Evolutionary conservation across 1,140 invertebrate genomes (phyloP), one percentile per base, ranked within the genome.

Genomic region (Trichonephila inaurata): DNA sequence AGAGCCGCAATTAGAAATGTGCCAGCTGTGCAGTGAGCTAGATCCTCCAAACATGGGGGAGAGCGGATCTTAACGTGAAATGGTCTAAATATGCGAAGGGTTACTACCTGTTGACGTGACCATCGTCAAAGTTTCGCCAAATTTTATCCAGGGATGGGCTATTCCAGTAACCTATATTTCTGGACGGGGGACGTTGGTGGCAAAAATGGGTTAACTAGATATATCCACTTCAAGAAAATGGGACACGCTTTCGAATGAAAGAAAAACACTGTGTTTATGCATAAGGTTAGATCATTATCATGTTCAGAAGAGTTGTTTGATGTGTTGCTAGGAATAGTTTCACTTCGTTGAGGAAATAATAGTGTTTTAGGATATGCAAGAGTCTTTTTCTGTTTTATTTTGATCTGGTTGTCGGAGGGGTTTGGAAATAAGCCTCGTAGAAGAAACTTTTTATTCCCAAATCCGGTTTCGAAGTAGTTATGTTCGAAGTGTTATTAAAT

Each of bases 21-120:
- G 81, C 81, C 81, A 82, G 6, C 81, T 82, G 44, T 19, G 81
- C 81, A 40, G 33, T 82, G 81, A 82, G 81, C 81, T 82, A 82
- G 21, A 82, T 82, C 81, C 33, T 82, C 33, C 5, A 40, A 82
- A 82, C 12, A 21, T 69, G 81, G 66, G 44, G 81, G 81, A 33
- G 81, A 33, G 14, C 51, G 51, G 51, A 51, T 51, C 51, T 18
- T 40, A n/a, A 21, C 28, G 40, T 21, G 19, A n/a, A 66, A 64
- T 21, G 64, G 19, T 66, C 64, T 66, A 21, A n/a, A 69, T 69
- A 69, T 24, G 66, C n/a, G 66, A 69, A 69, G 66, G 66, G 66
- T 69, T 69, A 69, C 66, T 24, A 24, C 12, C 66, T 24, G 18
- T 12, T 14, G 24, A 24, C 66, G 66, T 69, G 66, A 69, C 66